phyloP scores from a whole-genome alignment of 2,888 invertebrate genomes.

The Chouioia cunea region DNA sequence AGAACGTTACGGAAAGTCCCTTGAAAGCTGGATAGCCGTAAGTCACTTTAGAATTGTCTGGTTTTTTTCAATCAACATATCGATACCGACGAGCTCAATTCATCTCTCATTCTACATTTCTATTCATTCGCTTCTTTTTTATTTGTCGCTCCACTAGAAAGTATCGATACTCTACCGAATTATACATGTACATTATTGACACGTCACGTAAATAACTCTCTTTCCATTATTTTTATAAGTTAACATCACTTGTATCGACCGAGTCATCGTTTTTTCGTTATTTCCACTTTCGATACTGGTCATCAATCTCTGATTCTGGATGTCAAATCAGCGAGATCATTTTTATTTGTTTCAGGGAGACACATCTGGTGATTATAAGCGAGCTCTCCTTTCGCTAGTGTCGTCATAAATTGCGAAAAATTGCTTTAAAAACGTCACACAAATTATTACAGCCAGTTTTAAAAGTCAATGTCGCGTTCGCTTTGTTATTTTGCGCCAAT shows the following conservation, averaged over 20 bases:
- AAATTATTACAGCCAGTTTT: conserved; percentile 25
- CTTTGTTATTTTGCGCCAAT: conserved; percentile 37
- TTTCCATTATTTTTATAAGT: conserved; percentile 22
- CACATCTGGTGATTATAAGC: conserved; percentile 94
- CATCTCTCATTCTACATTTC: too few relatives aligned
- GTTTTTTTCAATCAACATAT: background rate
- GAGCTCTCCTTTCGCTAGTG: conserved; percentile 87
- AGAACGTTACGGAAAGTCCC: conserved; percentile 81
- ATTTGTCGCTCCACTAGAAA: too few relatives aligned
- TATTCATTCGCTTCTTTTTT: too few relatives aligned
- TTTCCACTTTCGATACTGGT: conserved; percentile 14
- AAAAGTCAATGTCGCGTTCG: conserved; percentile 38
- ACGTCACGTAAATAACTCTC: conserved; percentile 26
- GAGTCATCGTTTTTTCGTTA: conserved; percentile 20
- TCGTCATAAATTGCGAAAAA: conserved; percentile 70
- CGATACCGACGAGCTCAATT: too few relatives aligned
- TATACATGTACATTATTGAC: conserved; percentile 4
- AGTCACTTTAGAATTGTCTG: conserved; percentile 64
- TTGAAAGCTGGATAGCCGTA: conserved; percentile 90
- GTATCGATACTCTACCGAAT: too few relatives aligned
- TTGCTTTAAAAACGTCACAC: conserved; percentile 8
- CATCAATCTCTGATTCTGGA: conserved; percentile 19
- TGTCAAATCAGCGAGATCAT: conserved; percentile 22
- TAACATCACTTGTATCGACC: background rate
- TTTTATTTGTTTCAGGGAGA: conserved; percentile 80